These are phyloP conservation scores for Griposia aprilina DNA, from an alignment of 2,888 invertebrate species.

Conservation along the genomic window DNA sequence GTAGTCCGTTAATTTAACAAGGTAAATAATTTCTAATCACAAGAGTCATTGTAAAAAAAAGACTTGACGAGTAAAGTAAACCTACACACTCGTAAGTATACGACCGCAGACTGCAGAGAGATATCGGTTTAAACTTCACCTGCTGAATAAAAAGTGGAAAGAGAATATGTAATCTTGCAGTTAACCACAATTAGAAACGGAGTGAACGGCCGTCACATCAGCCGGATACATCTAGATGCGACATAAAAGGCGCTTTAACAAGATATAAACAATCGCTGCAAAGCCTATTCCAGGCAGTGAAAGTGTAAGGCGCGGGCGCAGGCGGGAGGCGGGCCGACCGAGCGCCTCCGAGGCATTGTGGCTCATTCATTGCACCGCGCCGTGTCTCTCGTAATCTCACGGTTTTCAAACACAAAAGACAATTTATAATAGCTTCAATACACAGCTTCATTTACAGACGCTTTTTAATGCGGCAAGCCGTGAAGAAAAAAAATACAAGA, in stretches of 20 bases:
- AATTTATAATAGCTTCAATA: conserved; percentile 41
- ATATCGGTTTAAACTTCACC: conserved; percentile 60
- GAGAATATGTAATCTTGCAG: conserved; percentile 61
- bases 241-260: conserved; percentile 78
- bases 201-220: conserved; percentile 83
- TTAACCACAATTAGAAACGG: conserved; percentile 77
- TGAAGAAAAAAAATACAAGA: conserved; percentile 15
- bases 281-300: conserved; percentile 70
- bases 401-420: conserved; percentile 59
- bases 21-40: not conserved
- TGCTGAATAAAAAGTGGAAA: conserved; percentile 64
- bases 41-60: not conserved
- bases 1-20: too few species aligned
- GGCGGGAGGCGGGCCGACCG: conserved; percentile 43
- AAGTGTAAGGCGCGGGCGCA: conserved; percentile 63
- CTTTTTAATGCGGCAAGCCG: conserved; percentile 16
- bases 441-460: conserved; percentile 28
- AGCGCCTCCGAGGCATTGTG: conserved; percentile 52
- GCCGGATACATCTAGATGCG: conserved; percentile 83
- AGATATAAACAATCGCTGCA: conserved; percentile 72
- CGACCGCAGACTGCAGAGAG: conserved; percentile 34
- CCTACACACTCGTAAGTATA: conserved; percentile 3
- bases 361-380: conserved; percentile 61
- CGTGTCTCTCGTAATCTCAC: conserved; percentile 60
- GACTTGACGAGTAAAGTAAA: not conserved